Base-by-base conservation (phyloP, 1,140 invertebrate genomes). In the Listronotus oregonensis region DNA sequence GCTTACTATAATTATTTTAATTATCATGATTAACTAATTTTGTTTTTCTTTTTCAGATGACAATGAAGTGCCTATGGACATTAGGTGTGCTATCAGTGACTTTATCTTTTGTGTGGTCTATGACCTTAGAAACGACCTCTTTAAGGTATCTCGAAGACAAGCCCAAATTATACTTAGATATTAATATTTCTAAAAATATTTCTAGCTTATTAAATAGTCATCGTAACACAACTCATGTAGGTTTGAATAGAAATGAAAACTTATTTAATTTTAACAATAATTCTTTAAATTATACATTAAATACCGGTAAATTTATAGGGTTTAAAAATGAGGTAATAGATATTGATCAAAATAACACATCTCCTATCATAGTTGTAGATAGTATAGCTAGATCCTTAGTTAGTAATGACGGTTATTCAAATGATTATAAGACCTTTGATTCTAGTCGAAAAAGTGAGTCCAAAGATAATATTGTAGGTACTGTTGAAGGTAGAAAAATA, bases 41-140 rank as follows among this genome's bases (percentile, higher is more conserved):
- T n/a, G 0, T 14, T 55, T 55, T 21, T 64, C 21, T 67, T 70
- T 74, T 76, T 62, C 73, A 76, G 74, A 62, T 71, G 51, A 72
- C 61, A 69, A 73, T 76, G 74, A 64, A 68, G 70, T 65, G 52
- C 37, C 43, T 63, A 66, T 63, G 51, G 39, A 63, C 66, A 46
- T 50, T 73, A 65, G 51, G 67, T 67, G 66, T 76, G 42, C 49
- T 75, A 64, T 31, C 68, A 67, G 66, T 66, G 54, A 65, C 66
- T 39, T 34, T 67, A 32, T 52, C 43, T 37, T 31, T 66, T 57
- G 51, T 47, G 42, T 64, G 34, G 37, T 59, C 61, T 42, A 55
- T 70, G 47, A 60, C 70, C 58, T 27, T 64, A 65, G 69, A 72
- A 42, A 60, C 67, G 34, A 71, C 71, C 44, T 71, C 73, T 44